These are phyloP conservation scores for Zelleria hepariella DNA, from an alignment of 2,888 invertebrate genomes.

Conservation along the genomic window DNA sequence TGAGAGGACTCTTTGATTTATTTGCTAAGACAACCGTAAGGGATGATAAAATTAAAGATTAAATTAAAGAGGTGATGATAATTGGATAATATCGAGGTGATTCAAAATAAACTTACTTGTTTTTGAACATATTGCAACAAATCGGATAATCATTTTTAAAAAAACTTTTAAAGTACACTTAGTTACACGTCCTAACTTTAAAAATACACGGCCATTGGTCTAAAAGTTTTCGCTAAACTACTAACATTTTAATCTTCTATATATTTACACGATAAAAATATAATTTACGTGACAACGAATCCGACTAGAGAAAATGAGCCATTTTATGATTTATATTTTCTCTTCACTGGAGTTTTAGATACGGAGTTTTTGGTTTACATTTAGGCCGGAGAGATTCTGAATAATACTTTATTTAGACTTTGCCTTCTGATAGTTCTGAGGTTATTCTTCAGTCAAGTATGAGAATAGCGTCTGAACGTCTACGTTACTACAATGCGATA, in stretches of 20 bases:
- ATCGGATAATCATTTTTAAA: no score
- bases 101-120: no score
- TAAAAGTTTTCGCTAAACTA: not conserved
- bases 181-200: not conserved
- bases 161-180: not conserved
- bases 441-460: not conserved
- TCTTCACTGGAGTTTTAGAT: not conserved
- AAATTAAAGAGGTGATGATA: no score
- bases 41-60: no score
- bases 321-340: not conserved
- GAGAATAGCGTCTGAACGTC: not conserved
- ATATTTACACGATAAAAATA: not conserved
- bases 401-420: not conserved
- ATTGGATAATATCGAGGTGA: no score
- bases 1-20: no score
- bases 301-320: not conserved
- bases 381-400: not conserved
- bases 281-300: not conserved
- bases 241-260: not conserved
- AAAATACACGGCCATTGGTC: not conserved
- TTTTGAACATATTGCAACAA: no score
- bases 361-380: no score
- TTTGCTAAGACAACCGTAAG: no score
- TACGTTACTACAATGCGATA: no score
- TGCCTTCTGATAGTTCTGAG: no score